Conservation (phyloP, 2,113 vertebrate genomes). For the rabbit (Oryctolagus cuniculus) region DNA sequence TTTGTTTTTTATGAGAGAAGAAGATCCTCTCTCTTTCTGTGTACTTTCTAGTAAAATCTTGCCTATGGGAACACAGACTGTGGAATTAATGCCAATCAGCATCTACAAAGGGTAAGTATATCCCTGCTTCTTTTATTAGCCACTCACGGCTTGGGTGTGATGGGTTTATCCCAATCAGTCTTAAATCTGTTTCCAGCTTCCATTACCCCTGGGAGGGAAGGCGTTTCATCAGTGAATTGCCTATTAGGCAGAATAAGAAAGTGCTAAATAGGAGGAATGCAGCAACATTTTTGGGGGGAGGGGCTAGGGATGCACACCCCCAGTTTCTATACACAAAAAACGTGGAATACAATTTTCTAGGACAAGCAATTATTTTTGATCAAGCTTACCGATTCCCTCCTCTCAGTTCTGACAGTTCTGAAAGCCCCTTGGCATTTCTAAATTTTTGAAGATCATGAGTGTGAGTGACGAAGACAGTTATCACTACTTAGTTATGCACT, state of each 20-base stretch:
- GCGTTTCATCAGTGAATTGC: not conserved
- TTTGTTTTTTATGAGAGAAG: not conserved
- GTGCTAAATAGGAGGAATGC: fast-evolving
- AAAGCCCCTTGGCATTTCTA: not conserved
- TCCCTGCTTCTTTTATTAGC: not conserved
- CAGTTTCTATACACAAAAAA: not conserved
- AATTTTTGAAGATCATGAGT: no score
- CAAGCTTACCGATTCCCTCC: not conserved
- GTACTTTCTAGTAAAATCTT: not conserved
- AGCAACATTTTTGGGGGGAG: fast-evolving
- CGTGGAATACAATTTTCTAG: fast-evolving
- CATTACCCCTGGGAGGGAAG: no score
- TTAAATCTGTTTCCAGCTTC: not conserved
- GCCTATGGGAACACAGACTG: not conserved
- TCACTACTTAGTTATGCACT: not conserved
- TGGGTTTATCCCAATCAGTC: not conserved
- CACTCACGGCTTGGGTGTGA: not conserved
- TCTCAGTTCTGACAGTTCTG: not conserved
- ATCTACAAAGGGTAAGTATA: not conserved
- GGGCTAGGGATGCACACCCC: fast-evolving
- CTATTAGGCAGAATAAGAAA: not conserved
- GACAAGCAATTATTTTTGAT: no score
- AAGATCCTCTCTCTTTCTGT: not conserved
- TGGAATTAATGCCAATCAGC: not conserved
- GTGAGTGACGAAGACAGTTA: not conserved